phyloP scores from a whole-genome alignment of 2,797 vertebrate genomes.

The Poliocrania exsul region DNA sequence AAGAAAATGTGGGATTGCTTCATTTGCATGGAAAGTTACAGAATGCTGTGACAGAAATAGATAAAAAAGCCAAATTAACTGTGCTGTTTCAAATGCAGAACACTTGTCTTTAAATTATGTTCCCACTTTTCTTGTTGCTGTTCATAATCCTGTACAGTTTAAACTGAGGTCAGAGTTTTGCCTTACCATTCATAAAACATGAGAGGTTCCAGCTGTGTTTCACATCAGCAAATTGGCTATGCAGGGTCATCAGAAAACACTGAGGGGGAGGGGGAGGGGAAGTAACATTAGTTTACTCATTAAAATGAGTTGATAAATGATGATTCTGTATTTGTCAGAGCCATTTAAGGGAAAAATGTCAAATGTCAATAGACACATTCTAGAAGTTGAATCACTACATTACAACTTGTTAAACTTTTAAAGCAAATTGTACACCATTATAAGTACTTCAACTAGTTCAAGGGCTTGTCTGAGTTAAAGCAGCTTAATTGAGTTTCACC shows the following conservation, averaged over 20 bases:
- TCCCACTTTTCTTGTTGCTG: not conserved
- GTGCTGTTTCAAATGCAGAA: not conserved
- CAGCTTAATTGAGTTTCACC: not conserved
- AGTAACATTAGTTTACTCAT: constrained; percentile 11
- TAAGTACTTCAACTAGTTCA: not conserved
- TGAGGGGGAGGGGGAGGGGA: too few relatives aligned
- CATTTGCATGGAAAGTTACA: not conserved
- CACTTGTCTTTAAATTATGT: not conserved
- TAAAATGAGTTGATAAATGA: not conserved
- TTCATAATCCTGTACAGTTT: not conserved
- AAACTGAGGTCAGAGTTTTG: constrained; percentile 38
- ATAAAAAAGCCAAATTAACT: not conserved
- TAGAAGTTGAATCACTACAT: not conserved
- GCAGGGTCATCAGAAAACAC: not conserved
- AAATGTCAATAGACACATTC: not conserved
- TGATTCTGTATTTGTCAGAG: not conserved
- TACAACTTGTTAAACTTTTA: not conserved
- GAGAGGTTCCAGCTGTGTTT: constrained; percentile 50
- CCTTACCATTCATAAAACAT: constrained; percentile 5
- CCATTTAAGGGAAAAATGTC: not conserved
- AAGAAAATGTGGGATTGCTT: not conserved
- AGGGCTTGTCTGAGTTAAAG: constrained; percentile 13
- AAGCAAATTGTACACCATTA: not conserved
- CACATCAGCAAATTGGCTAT: constrained; percentile 5
- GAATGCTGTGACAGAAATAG: not conserved